Percentiles rank a stretch among this genome's conserved stretches.
These are phyloP conservation scores for Pristionchus pacificus DNA, from an alignment of 1,140 invertebrate species.

Conservation along the genomic window DNA sequence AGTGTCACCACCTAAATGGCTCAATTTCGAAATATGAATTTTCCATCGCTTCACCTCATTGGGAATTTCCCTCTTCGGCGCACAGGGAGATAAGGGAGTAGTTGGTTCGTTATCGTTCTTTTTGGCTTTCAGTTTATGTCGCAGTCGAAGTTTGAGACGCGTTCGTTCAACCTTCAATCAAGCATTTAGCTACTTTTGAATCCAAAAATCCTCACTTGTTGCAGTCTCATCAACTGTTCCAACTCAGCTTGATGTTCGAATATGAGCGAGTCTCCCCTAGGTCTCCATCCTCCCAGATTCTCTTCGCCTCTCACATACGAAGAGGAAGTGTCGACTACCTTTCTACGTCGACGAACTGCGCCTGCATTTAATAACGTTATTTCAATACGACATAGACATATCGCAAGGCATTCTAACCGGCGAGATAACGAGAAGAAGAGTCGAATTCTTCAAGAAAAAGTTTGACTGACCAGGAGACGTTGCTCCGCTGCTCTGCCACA, in stretches of 20 bases:
- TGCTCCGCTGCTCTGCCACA: slow-evolving; percentile 81
- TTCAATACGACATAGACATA: too few species aligned
- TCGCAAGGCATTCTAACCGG: too few species aligned
- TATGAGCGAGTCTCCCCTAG: slow-evolving; percentile 90
- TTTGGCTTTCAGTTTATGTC: slow-evolving; percentile 45
- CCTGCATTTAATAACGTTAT: too few species aligned
- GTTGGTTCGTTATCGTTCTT: slow-evolving; percentile 37
- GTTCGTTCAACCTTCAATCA: slow-evolving; percentile 48
- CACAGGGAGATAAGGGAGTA: slow-evolving; percentile 48
- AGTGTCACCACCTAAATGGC: too few species aligned
- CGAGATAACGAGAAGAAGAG: too few species aligned
- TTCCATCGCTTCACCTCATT: slow-evolving; percentile 43
- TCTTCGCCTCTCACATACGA: slow-evolving; percentile 98
- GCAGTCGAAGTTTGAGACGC: slow-evolving; percentile 51
- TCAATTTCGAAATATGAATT: background rate
- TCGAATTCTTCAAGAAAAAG: too few species aligned
- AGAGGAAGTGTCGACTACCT: slow-evolving; percentile 91
- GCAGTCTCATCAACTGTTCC: slow-evolving; percentile 89
- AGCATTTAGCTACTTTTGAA: slow-evolving; percentile 3
- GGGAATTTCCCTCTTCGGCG: slow-evolving; percentile 52
- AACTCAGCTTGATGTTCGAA: slow-evolving; percentile 99
- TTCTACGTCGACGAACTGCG: slow-evolving; percentile 85
- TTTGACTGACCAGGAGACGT: slow-evolving; percentile 72
- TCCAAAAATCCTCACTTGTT: slow-evolving; percentile 59
- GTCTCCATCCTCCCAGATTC: slow-evolving; percentile 89